Base-by-base conservation (phyloP, 2,888 invertebrate genomes). In the Subacronicta megacephala region DNA sequence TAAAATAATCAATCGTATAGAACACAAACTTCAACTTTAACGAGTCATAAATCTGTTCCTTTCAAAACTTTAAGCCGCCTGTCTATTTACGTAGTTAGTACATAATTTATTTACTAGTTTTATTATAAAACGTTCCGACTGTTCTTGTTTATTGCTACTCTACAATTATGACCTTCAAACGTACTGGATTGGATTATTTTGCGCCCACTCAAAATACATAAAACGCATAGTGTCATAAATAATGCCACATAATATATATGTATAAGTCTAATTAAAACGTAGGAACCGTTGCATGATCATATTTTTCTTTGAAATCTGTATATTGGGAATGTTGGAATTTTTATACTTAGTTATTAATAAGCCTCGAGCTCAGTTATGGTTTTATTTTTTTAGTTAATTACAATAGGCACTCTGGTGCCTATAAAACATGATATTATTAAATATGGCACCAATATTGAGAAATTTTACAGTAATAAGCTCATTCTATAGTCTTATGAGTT, bases 161-260 rank as follows among this genome's bases (percentile, higher is more conserved):
- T 67, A 65, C 80, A 73, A 80, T 79, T 68, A 78, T 72, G 82
- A 77, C 83, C 82, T 85, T 84, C 82, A 67, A 53, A 58, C 62
- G 62, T 58, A 72, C 71, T 72, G 57, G 65, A 63, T 63, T 71
- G 72, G 59, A 77, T 75, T 72, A 74, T 77, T 75, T 69, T 45
- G 72, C 82, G 74, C 83, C 84, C 78, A 85, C 83, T 62, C 64
- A 52, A 52, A 49, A 68, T 72, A 67, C 57, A 72, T 72, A 65
- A 72, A 62, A 71, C 52, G 69, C 65, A 72, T 61, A 63, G 58
- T 75, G 59, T 62, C 66, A 68, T 77, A 73, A 77, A 77, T 77
- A 76, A 73, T 70, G 50, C 43, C 50, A 59, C 63, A 57, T 75
- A 69, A 79, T 74, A 74, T n/a, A n/a, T n/a, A n/a, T n/a, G n/a